phyloP scores from a whole-genome alignment of 64 coral and sea anemone species.

The Catalaphyllia jardinei region DNA sequence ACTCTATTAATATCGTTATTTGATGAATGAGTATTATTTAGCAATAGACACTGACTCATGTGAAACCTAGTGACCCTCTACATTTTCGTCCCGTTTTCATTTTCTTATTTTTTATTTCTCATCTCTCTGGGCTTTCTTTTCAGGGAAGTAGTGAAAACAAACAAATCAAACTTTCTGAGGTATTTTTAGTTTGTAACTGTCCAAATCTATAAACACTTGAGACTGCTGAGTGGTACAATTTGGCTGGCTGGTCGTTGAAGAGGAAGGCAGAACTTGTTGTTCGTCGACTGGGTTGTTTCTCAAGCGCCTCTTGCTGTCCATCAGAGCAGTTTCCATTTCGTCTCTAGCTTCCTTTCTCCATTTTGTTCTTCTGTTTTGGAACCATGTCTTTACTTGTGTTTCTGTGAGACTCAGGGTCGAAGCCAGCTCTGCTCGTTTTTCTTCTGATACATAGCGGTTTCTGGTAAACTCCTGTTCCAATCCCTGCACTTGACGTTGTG shows the following conservation, averaged over 20 bases:
- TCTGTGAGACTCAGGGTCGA: constrained; percentile 7
- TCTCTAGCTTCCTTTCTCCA: constrained; percentile 34
- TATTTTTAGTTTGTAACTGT: constrained; percentile 4
- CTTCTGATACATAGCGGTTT: constrained; percentile 15
- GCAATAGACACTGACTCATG: too few relatives aligned
- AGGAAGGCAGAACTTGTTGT: neutral
- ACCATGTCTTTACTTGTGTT: constrained; percentile 34
- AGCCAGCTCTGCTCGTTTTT: constrained; percentile 12
- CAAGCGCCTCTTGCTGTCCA: constrained; percentile 13
- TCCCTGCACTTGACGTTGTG: neutral
- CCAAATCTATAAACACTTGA: constrained; percentile 19
- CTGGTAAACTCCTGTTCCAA: constrained; percentile 22
- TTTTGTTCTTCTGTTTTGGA: constrained; percentile 36
- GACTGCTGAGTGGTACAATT: neutral
- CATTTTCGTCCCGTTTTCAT: too few relatives aligned
- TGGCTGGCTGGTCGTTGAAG: neutral
- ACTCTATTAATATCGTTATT: too few relatives aligned
- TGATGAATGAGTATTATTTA: too few relatives aligned
- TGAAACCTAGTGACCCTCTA: too few relatives aligned
- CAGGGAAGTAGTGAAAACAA: too few relatives aligned
- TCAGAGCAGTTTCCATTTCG: constrained; percentile 3
- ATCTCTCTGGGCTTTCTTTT: too few relatives aligned
- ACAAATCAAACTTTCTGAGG: too few relatives aligned
- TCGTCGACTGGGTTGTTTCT: neutral
- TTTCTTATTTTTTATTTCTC: too few relatives aligned